Evolutionary conservation across 2,888 invertebrate species (phyloP), one percentile per base, ranked within the genome.

Genomic region (Chalcosyrphus nemorum): DNA sequence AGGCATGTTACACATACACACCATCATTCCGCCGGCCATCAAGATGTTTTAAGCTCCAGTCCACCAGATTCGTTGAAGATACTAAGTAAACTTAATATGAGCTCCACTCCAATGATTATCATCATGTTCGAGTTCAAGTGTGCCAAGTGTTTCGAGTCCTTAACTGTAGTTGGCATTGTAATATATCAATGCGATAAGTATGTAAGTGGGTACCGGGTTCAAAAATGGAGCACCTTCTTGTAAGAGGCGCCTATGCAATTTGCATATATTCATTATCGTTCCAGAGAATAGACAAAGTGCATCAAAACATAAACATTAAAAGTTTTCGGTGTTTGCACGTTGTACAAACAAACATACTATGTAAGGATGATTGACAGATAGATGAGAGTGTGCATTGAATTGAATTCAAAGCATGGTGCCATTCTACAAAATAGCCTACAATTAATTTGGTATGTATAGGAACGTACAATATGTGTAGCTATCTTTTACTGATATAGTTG

Each of bases 31-130:
- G 5, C 35, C 65, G 32, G 47, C 35, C 47, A 47, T 47, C 47
- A 35, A 19, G 29, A n/a, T 19, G 7, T 32, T 32, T 56, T 19
- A 63, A 45, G 45, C 32, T 63, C 1, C 2, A 47, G 47, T 17
- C 15, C 19, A 32, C 32, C n/a, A n/a, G n/a, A 32, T 15, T 54
- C 54, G n/a, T 11, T 4, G 19, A 17, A 17, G 19, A 13, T 4
- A n/a, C 29, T 50, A 32, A 9, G 32, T 13, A 47, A 32, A 47
- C 24, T 43, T 15, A 9, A 15, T 27, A 3, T 43, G 43, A 9
- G 24, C 21, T 47, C n/a, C 0, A 63, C 19, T 47, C 41, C 47
- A 50, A 35, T 35, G 38, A 65, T 65, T 50, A 50, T 35, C 35
- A 21, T 47, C 5, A 17, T 17, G 24, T 43, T 59, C 1, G 27